These are phyloP conservation scores for Tretioscincus oriximinensis DNA, from an alignment of 2,113 vertebrate species.

Conservation along the genomic window DNA sequence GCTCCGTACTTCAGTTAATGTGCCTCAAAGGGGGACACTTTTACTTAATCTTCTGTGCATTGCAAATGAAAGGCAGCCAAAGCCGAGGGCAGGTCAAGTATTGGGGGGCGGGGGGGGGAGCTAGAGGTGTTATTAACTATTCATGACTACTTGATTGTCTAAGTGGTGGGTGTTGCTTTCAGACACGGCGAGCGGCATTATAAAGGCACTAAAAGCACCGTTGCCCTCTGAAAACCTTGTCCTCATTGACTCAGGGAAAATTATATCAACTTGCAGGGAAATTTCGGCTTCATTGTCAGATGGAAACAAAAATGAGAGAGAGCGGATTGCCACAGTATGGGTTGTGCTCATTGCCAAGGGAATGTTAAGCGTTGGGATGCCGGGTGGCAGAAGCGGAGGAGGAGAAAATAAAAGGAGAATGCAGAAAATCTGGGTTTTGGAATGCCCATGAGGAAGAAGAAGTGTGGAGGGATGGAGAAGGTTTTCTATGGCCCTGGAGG, in stretches of 20 bases:
- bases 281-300: not conserved
- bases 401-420: too few species aligned
- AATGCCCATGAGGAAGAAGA: too few species aligned
- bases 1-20: not conserved
- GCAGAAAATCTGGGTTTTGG: too few species aligned
- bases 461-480: too few species aligned
- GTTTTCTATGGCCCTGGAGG: too few species aligned
- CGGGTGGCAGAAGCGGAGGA: too few species aligned
- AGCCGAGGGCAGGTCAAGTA: not conserved
- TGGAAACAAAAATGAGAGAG: not conserved
- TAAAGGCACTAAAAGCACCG: too few species aligned
- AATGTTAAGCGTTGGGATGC: not conserved
- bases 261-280: not conserved
- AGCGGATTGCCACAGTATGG: accelerated
- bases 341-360: not conserved
- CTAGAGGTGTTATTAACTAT: not conserved
- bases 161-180: not conserved
- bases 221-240: not conserved
- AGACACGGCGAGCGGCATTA: accelerated
- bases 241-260: not conserved
- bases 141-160: not conserved
- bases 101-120: too few species aligned
- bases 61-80: not conserved
- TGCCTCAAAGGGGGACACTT: not conserved
- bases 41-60: not conserved